These are phyloP conservation scores for Orchestia grillus DNA, from an alignment of 1,140 invertebrate species.

Conservation along the genomic window DNA sequence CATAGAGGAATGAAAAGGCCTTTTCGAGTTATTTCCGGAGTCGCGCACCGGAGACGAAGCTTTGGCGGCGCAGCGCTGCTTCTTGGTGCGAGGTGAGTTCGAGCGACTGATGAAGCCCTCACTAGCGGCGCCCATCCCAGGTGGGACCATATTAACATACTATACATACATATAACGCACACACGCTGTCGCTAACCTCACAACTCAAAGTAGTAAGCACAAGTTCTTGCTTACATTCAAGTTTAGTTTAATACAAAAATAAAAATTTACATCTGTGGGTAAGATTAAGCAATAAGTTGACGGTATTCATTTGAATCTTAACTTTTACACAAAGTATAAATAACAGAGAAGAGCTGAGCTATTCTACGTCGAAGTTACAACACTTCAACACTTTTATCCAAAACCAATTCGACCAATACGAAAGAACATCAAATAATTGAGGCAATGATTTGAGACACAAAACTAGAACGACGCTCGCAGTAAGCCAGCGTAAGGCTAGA, in stretches of 20 bases:
- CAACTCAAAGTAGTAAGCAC: neutral
- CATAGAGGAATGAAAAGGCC: neutral
- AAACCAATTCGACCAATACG: no score
- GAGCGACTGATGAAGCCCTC: neutral
- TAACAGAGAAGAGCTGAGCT: no score
- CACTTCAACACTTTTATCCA: neutral
- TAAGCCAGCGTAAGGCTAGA: neutral
- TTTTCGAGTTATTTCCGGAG: neutral
- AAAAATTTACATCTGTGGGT: neutral
- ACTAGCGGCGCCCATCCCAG: neutral
- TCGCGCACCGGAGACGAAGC: neutral
- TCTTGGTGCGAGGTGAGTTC: neutral
- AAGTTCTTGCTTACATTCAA: neutral
- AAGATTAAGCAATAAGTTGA: neutral
- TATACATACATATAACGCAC: neutral
- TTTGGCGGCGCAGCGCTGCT: neutral
- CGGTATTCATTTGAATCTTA: neutral
- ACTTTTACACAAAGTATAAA: neutral
- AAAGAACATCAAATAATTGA: neutral
- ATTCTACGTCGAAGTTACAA: neutral
- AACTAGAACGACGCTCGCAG: neutral
- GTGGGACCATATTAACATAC: neutral
- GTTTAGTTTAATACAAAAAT: neutral
- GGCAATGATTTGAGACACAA: neutral
- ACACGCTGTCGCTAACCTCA: neutral